These are phyloP conservation scores for Saccopteryx bilineata DNA, from an alignment of 2,113 vertebrate species.

Conservation along the genomic window DNA sequence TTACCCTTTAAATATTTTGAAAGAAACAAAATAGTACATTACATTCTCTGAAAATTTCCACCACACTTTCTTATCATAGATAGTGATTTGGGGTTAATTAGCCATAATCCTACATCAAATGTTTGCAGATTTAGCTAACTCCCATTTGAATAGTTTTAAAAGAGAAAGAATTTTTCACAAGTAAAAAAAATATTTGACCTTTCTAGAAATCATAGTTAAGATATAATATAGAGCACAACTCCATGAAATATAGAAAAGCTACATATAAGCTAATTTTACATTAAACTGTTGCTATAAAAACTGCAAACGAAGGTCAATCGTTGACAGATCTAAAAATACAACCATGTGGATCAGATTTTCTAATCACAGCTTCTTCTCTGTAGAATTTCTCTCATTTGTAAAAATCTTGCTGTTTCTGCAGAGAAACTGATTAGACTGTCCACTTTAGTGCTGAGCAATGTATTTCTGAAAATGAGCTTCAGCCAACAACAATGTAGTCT, in stretches of 20 bases:
- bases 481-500: constrained; percentile 43
- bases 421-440: constrained; percentile 68
- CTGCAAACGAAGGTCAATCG: constrained; percentile 65
- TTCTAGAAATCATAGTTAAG: constrained; percentile 23
- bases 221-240: not conserved
- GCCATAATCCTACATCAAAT: not conserved
- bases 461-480: constrained; percentile 63
- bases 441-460: not conserved
- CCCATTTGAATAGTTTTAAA: not conserved
- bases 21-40: constrained; percentile 54
- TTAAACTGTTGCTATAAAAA: constrained; percentile 67
- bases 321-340: constrained; percentile 78
- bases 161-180: constrained; percentile 10
- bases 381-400: constrained; percentile 67
- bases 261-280: constrained; percentile 59
- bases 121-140: not conserved
- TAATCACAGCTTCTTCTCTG: constrained; percentile 70
- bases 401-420: constrained; percentile 73
- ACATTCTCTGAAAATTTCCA: constrained; percentile 48
- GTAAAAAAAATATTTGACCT: not conserved
- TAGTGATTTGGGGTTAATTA: constrained; percentile 18
- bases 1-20: constrained; percentile 55
- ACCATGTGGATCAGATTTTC: constrained; percentile 72
- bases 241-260: constrained; percentile 57
- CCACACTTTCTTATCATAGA: constrained; percentile 49